These are phyloP conservation scores for Drosophila elegans DNA, from an alignment of 1,140 invertebrate genomes.

Conservation along the genomic window DNA sequence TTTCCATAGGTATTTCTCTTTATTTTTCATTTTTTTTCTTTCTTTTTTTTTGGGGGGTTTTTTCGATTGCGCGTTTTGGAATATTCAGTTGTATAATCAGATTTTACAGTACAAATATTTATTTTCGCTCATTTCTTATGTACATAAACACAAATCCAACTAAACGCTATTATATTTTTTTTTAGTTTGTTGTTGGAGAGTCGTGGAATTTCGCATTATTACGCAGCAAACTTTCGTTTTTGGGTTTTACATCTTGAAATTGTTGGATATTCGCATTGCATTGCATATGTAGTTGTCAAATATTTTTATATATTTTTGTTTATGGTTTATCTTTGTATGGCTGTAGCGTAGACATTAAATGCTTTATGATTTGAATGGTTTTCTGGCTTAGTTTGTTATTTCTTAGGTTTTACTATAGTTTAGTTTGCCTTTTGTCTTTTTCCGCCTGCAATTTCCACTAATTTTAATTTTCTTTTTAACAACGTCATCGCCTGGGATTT, in stretches of 20 bases:
- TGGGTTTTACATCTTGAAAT: slow-evolving; percentile 28
- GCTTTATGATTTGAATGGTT: slow-evolving; percentile 60
- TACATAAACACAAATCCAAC: slow-evolving; percentile 58
- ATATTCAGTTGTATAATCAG: slow-evolving; percentile 39
- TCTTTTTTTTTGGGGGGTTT: slow-evolving; percentile 10
- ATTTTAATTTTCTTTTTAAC: slow-evolving; percentile 40
- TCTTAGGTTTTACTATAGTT: slow-evolving; percentile 50
- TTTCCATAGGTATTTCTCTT: slow-evolving; percentile 64
- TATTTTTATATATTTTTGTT: slow-evolving; percentile 36
- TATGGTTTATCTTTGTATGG: slow-evolving; percentile 39
- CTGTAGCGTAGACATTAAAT: slow-evolving; percentile 78
- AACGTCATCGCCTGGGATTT: slow-evolving; percentile 10
- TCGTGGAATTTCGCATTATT: slow-evolving; percentile 9
- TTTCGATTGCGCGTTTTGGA: slow-evolving; percentile 17
- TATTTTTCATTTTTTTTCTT: slow-evolving; percentile 53
- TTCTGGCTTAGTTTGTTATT: slow-evolving; percentile 38
- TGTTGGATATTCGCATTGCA: slow-evolving; percentile 40
- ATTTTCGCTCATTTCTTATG: slow-evolving; percentile 43
- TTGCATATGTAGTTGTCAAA: slow-evolving; percentile 47
- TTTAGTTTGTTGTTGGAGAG: slow-evolving; percentile 1
- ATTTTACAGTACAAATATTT: slow-evolving; percentile 56
- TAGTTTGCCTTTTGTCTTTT: slow-evolving; percentile 10
- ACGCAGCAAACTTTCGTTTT: slow-evolving; percentile 21
- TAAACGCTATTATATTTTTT: slow-evolving; percentile 27
- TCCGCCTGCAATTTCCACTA: slow-evolving; percentile 13